phyloP scores from a whole-genome alignment of 1,140 invertebrate genomes.

The Drosophila yakuba region DNA sequence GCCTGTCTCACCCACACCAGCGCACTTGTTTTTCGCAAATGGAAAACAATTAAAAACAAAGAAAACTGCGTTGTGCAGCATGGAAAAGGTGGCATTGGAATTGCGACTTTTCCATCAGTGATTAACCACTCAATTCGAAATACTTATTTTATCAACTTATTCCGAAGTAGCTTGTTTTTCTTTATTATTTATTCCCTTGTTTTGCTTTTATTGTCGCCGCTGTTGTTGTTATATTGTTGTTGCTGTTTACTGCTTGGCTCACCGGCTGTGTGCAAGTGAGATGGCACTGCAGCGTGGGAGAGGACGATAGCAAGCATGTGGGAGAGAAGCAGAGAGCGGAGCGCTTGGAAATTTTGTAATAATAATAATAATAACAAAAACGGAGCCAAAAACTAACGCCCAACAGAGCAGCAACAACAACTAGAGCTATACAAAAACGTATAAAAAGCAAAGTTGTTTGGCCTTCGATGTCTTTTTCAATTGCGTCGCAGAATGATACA shows the following conservation, averaged over 20 bases:
- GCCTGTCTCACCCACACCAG: slow-evolving; percentile 34
- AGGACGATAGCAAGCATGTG: slow-evolving; percentile 26
- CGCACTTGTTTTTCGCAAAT: slow-evolving; percentile 24
- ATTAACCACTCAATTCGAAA: slow-evolving; percentile 30
- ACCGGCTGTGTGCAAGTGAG: slow-evolving; percentile 51
- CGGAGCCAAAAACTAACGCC: slow-evolving; percentile 48
- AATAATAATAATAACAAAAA: slow-evolving; percentile 66
- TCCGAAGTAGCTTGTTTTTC: neutral
- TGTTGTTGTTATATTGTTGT: neutral
- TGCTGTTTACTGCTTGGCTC: slow-evolving; percentile 16
- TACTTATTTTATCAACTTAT: neutral
- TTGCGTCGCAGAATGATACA: slow-evolving; percentile 78
- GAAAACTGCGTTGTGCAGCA: slow-evolving; percentile 45
- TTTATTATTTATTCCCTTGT: slow-evolving; percentile 1
- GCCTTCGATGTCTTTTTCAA: slow-evolving; percentile 81
- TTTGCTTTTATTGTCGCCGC: slow-evolving; percentile 3
- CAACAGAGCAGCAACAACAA: slow-evolving; percentile 22
- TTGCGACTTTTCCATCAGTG: slow-evolving; percentile 52
- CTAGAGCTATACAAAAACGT: slow-evolving; percentile 35
- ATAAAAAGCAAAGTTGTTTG: slow-evolving; percentile 79
- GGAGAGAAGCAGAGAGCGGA: slow-evolving; percentile 2
- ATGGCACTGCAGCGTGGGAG: slow-evolving; percentile 22
- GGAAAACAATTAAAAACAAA: slow-evolving; percentile 41
- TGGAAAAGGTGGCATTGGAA: slow-evolving; percentile 35
- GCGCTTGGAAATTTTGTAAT: slow-evolving; percentile 41